Base-by-base conservation (phyloP, 2,797 vertebrate species). In the Esox masquinongy region DNA sequence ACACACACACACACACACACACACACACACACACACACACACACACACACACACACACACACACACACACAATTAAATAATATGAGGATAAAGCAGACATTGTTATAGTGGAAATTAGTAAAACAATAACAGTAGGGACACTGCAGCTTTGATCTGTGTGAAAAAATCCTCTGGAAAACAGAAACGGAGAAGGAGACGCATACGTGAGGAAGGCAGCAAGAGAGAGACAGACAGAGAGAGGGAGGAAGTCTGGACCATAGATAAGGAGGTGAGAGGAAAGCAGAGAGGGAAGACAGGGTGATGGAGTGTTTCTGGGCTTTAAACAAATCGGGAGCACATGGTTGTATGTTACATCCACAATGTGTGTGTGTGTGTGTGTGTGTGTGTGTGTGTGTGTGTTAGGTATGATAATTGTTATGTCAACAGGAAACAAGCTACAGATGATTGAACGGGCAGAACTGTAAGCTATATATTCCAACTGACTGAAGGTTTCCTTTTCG, bases 191-290 rank as follows among this genome's bases (percentile, higher is more conserved):
- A 8, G 8, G 12, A 87, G 86, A 81, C 86, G 84, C 83, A 87
- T 84, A 87, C 90, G 90, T 92, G 85, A 89, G 83, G 87, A 82
- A 79, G 43, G 12, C 43, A 47, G 43, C 43, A 47, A 47, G 9
- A 11, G 72, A 80, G 77, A 49, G 68, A 70, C 75, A 82, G 71
- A 76, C 56, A 51, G 51, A 68, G 77, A 80, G 74, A 64, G 93
- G 92, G 74, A 64, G 93, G 92, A 95, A 94, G 92, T 94, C 91
- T 93, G 93, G 87, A 80, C 81, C 72, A 73, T 61, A 87, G 93
- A 94, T 94, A 94, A 94, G 92, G 82, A 88, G 82, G 77, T 1
- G 15, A 85, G 85, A 90, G 90, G 91, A 91, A 89, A 91, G 85
- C 75, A 72, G 71, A 84, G 80, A 83, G 83, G 85, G 87, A 78